These are phyloP conservation scores for Plumapathes pennacea DNA, from an alignment of 92 coral and sea anemone genomes.

Conservation along the genomic window DNA sequence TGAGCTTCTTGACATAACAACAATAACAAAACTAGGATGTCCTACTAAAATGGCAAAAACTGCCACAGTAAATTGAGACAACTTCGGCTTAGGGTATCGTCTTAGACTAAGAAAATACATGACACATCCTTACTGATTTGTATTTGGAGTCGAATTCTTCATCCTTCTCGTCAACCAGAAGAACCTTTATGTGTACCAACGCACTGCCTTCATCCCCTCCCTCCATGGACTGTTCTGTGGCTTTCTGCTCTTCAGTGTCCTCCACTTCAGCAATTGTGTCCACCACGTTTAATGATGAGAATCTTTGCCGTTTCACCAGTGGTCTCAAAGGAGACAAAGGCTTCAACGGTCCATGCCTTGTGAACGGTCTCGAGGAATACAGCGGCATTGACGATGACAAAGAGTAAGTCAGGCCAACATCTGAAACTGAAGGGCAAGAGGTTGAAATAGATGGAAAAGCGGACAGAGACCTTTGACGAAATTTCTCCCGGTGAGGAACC, in stretches of 20 bases:
- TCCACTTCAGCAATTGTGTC: slow-evolving; percentile 31
- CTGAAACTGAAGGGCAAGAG: slow-evolving; percentile 93
- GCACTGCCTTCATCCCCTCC: slow-evolving; percentile 48
- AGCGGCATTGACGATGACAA: slow-evolving; percentile 87
- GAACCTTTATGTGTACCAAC: slow-evolving; percentile 61
- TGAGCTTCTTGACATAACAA: too few species aligned
- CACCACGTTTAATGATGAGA: slow-evolving; percentile 56
- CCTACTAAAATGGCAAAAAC: too few species aligned
- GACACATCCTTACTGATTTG: slow-evolving; percentile 81
- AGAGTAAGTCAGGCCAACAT: slow-evolving; percentile 58
- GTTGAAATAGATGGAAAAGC: slow-evolving; percentile 67
- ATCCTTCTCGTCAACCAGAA: slow-evolving; percentile 71
- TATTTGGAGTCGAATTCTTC: slow-evolving; percentile 69
- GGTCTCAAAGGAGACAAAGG: slow-evolving; percentile 89
- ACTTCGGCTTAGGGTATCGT: slow-evolving; percentile 4
- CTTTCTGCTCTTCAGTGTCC: slow-evolving; percentile 8
- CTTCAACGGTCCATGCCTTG: slow-evolving; percentile 50
- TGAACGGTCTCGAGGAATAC: slow-evolving; percentile 65
- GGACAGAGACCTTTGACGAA: slow-evolving; percentile 55
- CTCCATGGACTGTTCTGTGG: slow-evolving; percentile 12
- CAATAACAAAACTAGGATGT: too few species aligned
- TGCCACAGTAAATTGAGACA: too few species aligned
- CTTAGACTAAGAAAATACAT: background rate
- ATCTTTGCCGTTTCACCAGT: slow-evolving; percentile 65
- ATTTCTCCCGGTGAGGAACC: slow-evolving; percentile 35